Evolutionary conservation across 2,797 vertebrate species (phyloP).

Genomic region (Pangasius sanitwongsei): DNA sequence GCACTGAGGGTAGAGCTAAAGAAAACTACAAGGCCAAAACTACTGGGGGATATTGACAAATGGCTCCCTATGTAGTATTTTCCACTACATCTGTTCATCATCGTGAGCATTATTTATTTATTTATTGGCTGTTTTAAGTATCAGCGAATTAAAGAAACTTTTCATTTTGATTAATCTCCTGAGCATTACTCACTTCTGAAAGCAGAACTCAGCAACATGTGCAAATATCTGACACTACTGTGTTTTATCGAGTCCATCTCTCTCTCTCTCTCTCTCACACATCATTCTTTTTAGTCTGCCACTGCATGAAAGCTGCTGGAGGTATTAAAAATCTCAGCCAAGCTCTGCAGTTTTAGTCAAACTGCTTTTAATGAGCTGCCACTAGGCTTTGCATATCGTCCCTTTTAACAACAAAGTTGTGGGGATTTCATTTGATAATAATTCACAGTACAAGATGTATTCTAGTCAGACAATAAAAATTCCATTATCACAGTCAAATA

Average conservation of each 20-base stretch:
- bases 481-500: slow-evolving; percentile 11
- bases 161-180: slow-evolving; percentile 29
- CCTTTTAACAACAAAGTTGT: not conserved
- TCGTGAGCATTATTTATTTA: not conserved
- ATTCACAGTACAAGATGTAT: slow-evolving; percentile 23
- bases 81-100: slow-evolving; percentile 17
- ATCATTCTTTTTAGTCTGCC: not conserved
- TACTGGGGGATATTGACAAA: not conserved
- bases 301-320: slow-evolving; percentile 17
- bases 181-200: slow-evolving; percentile 17
- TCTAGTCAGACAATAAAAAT: slow-evolving; percentile 28
- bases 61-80: not conserved
- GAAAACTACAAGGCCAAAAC: not conserved
- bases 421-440: slow-evolving; percentile 9
- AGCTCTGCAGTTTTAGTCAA: slow-evolving; percentile 23
- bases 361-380: slow-evolving; percentile 34
- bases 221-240: slow-evolving; percentile 16
- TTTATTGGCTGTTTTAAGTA: slow-evolving; percentile 7
- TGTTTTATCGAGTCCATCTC: slow-evolving; percentile 38
- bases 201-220: slow-evolving; percentile 26
- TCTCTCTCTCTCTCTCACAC: not conserved
- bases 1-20: not conserved
- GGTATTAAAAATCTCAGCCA: slow-evolving; percentile 44
- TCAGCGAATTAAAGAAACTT: not conserved
- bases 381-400: slow-evolving; percentile 6